phyloP scores from a whole-genome alignment of 1,140 invertebrate species.

The Pomacea maculata region DNA sequence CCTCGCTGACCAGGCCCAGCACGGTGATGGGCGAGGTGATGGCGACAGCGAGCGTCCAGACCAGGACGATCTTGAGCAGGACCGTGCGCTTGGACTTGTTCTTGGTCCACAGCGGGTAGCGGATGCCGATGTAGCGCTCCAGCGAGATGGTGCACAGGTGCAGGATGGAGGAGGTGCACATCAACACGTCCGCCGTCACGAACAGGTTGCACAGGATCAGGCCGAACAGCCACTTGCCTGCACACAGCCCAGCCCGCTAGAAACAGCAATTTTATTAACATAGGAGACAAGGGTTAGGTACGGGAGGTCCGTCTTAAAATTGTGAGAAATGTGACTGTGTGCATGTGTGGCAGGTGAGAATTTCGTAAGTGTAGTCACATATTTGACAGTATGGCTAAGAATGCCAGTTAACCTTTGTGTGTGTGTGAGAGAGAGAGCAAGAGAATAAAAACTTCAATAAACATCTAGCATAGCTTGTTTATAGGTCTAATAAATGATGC shows the following conservation, averaged over 20 bases:
- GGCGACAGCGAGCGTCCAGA: constrained; percentile 87
- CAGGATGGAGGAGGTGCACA: constrained; percentile 92
- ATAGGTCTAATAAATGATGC: too few relatives aligned
- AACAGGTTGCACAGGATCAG: constrained; percentile 91
- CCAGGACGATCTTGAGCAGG: constrained; percentile 86
- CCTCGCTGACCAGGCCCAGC: constrained; percentile 76
- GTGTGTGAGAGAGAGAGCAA: too few relatives aligned
- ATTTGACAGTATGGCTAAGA: too few relatives aligned
- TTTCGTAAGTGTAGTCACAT: too few relatives aligned
- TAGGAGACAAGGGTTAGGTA: too few relatives aligned
- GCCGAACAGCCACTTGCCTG: constrained; percentile 93
- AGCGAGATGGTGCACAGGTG: constrained; percentile 66
- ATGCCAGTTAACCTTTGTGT: too few relatives aligned
- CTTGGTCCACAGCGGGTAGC: constrained; percentile 80
- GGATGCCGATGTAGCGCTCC: constrained; percentile 82
- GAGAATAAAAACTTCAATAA: too few relatives aligned
- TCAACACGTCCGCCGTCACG: constrained; percentile 92
- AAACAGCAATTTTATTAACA: too few relatives aligned
- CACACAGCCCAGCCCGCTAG: neutral
- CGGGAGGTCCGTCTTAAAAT: too few relatives aligned
- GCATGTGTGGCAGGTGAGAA: too few relatives aligned
- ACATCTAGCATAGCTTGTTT: too few relatives aligned
- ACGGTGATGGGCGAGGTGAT: constrained; percentile 88
- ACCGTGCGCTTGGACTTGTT: constrained; percentile 83
- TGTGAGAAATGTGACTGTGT: too few relatives aligned